Percentiles rank a stretch among this genome's conserved stretches.
Conservation (phyloP, 2,113 vertebrate species). For the Sebastes fasciatus region DNA sequence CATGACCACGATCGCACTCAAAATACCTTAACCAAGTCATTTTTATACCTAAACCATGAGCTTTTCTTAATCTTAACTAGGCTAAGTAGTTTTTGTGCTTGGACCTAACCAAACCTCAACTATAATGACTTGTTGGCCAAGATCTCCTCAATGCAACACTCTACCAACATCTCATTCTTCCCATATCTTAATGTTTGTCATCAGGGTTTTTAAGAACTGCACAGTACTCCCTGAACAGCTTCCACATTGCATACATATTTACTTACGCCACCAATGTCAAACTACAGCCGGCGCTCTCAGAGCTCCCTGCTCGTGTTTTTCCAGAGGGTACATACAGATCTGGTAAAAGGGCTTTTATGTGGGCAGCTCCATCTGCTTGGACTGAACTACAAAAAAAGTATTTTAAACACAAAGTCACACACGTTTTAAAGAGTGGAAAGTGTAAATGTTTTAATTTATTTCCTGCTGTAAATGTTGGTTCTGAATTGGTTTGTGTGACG, state of each 20-base stretch:
- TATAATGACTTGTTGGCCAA: neutral
- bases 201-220: neutral
- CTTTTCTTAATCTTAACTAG: neutral
- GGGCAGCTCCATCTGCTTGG: constrained; percentile 59
- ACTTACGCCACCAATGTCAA: constrained; percentile 36
- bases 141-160: neutral
- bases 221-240: constrained; percentile 29
- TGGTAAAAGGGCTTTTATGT: constrained; percentile 46
- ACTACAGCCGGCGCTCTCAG: constrained; percentile 39
- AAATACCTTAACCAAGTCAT: neutral
- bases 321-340: constrained; percentile 19
- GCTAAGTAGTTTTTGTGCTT: neutral
- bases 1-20: neutral
- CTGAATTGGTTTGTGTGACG: too few relatives aligned
- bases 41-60: neutral
- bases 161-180: too few relatives aligned
- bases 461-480: neutral
- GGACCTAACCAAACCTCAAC: neutral
- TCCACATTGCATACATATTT: constrained; percentile 51
- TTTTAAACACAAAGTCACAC: constrained; percentile 34
- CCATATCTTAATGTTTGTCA: neutral
- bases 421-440: constrained; percentile 22
- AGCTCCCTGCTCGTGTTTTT: constrained; percentile 31
- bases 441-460: constrained; percentile 1
- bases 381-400: constrained; percentile 39